Evolutionary conservation across 2,888 invertebrate species (phyloP).

Genomic region (Acronicta alni): DNA sequence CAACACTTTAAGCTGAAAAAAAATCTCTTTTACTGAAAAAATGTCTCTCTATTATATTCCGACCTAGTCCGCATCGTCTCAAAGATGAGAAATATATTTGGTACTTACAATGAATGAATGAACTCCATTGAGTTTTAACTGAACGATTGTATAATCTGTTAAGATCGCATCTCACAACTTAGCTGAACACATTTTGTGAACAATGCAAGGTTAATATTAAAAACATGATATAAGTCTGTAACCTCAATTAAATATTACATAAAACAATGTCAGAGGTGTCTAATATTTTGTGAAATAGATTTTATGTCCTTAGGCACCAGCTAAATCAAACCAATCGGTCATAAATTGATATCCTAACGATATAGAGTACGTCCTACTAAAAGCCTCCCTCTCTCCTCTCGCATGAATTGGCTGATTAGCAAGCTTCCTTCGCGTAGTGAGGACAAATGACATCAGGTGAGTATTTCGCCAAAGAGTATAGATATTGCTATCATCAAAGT

Average conservation of each 20-base stretch:
- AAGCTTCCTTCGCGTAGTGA: too few relatives aligned
- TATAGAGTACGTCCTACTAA: too few relatives aligned
- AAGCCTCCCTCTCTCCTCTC: too few relatives aligned
- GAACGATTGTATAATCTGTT: slow-evolving; percentile 33
- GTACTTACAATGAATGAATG: neutral
- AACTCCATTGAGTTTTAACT: slow-evolving; percentile 9
- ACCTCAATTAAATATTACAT: slow-evolving; percentile 25
- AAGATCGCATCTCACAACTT: slow-evolving; percentile 15
- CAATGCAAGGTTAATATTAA: slow-evolving; percentile 48
- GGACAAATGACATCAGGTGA: too few relatives aligned
- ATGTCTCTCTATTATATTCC: too few relatives aligned
- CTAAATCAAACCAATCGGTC: neutral
- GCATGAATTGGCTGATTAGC: too few relatives aligned
- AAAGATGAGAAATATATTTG: too few relatives aligned
- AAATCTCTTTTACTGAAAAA: too few relatives aligned
- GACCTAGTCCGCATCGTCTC: too few relatives aligned
- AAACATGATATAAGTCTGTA: slow-evolving; percentile 31
- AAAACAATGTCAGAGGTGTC: slow-evolving; percentile 14
- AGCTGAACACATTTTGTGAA: slow-evolving; percentile 17
- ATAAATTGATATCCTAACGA: too few relatives aligned
- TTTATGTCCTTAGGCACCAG: neutral
- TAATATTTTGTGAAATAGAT: neutral
- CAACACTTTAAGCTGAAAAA: too few relatives aligned
- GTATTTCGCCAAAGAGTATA: too few relatives aligned
- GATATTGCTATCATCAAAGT: slow-evolving; percentile 15